Evolutionary conservation across 2,888 invertebrate species (phyloP).

Genomic region (Eumerus sabulonum): DNA sequence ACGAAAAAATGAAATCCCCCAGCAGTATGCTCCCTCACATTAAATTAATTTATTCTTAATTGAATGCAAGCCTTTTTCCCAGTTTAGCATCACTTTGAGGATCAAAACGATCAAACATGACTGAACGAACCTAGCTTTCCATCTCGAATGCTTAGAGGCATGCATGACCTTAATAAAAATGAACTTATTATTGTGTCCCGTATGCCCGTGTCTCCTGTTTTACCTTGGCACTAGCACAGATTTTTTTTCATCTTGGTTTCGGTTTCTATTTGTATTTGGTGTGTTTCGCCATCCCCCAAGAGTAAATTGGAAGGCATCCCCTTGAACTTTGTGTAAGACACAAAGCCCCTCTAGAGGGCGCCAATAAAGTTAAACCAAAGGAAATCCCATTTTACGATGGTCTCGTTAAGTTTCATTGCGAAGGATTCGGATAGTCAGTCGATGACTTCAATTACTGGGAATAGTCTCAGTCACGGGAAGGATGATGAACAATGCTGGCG

Average conservation of each 20-base stretch:
- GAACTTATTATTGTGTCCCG: conserved; percentile 19
- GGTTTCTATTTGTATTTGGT: neutral
- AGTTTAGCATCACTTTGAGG: conserved; percentile 17
- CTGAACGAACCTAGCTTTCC: conserved; percentile 13
- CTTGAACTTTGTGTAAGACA: neutral
- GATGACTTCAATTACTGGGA: neutral
- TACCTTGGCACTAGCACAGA: too few relatives aligned
- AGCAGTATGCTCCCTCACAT: conserved; percentile 1
- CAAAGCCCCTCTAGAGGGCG: neutral
- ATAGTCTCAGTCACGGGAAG: too few relatives aligned
- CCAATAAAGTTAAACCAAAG: conserved; percentile 35
- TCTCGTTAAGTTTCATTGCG: conserved; percentile 38
- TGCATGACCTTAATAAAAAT: conserved; percentile 34
- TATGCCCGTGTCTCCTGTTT: neutral
- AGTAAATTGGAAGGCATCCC: neutral
- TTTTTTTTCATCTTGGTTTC: too few relatives aligned
- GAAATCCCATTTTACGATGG: conserved; percentile 35
- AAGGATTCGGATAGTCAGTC: conserved; percentile 22
- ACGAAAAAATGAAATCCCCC: too few relatives aligned
- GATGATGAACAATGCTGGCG: neutral
- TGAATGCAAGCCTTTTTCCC: conserved; percentile 20
- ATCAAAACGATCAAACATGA: conserved; percentile 47
- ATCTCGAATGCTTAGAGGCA: neutral
- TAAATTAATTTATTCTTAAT: conserved; percentile 45
- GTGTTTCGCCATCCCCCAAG: neutral